Percentiles rank a stretch among this genome's conserved stretches.
Evolutionary conservation across 1,140 invertebrate genomes (phyloP).

Genomic region (Nasonia longicornis): DNA sequence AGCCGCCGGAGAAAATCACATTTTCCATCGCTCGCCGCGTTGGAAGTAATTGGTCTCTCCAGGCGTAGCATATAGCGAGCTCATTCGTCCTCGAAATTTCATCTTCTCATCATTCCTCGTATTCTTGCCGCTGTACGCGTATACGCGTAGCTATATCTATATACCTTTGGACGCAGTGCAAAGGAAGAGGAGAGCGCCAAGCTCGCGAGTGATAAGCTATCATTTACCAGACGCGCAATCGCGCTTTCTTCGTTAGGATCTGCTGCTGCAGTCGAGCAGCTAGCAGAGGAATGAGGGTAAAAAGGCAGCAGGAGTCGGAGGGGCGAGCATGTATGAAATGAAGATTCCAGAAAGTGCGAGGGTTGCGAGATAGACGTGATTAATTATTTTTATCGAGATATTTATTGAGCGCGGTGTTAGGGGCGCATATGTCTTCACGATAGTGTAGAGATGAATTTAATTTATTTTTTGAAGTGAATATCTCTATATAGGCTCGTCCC

Average conservation of each 20-base stretch:
- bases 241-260: neutral
- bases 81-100: constrained; percentile 32
- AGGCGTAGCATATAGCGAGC: neutral
- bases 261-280: neutral
- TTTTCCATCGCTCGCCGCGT: constrained; percentile 15
- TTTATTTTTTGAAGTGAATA: too few relatives aligned
- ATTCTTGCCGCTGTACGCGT: neutral
- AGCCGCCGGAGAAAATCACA: constrained; percentile 17
- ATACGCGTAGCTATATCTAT: neutral
- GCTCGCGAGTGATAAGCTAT: constrained; percentile 18
- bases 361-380: neutral
- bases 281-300: neutral
- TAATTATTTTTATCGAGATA: neutral
- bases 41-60: constrained; percentile 14
- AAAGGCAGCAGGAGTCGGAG: neutral
- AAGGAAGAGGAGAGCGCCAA: neutral
- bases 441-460: too few relatives aligned
- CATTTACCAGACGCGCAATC: neutral
- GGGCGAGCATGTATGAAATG: neutral
- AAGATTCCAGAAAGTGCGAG: neutral
- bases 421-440: neutral
- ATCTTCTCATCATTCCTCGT: constrained; percentile 21
- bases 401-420: neutral
- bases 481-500: too few relatives aligned
- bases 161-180: neutral